Base-by-base conservation (phyloP, 2,797 vertebrate genomes). In the Periophthalmus magnuspinnatus region DNA sequence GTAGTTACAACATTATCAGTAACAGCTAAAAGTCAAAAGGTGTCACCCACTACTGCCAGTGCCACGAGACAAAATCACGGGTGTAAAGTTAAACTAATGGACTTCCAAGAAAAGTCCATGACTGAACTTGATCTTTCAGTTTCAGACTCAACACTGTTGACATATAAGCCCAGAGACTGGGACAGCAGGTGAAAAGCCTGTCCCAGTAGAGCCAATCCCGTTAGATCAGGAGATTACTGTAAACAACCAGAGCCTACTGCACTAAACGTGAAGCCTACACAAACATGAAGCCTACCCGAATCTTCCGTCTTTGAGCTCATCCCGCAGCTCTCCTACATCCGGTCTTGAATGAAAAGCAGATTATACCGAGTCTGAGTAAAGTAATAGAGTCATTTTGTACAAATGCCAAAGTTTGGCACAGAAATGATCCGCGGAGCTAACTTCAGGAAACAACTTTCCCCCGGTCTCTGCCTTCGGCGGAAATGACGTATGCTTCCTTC, bases 371-470 rank as follows among this genome's bases (percentile, higher is more conserved):
- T 48, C 6, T 1, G 1, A 33, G 0, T 50, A 50, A 58, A 3
- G 2, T 0, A 2, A 5, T 6, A 0, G 0, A 22, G 48, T 24
- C 82, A 86, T 88, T 67, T 41, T 82, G 13, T 13, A 2, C 16
- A 4, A 34, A 36, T 32, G 11, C 38, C 13, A 69, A 36, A 48
- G 14, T 61, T 54, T 11, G 38, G 71, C 21, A 61, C 63, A 34
- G 68, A 80, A 70, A 67, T 5, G 6, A 69, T 68, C 73, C 8
- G 66, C 67, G 10, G 75, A 55, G 78, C 54, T 69, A 90, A 90
- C 89, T 88, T 89, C 91, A 94, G 93, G 94, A 95, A 95, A 93
- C 92, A 86, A 92, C 91, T 93, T 93, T 93, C 93, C 93, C 93
- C 93, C 91, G 92, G 92, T 93, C 72, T 75, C 24, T 84, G 81